A percentile compares a stretch with the other conserved stretches of the same genome.
These are phyloP conservation scores for Alosa sapidissima DNA, from an alignment of 2,797 vertebrate species.

Conservation along the genomic window DNA sequence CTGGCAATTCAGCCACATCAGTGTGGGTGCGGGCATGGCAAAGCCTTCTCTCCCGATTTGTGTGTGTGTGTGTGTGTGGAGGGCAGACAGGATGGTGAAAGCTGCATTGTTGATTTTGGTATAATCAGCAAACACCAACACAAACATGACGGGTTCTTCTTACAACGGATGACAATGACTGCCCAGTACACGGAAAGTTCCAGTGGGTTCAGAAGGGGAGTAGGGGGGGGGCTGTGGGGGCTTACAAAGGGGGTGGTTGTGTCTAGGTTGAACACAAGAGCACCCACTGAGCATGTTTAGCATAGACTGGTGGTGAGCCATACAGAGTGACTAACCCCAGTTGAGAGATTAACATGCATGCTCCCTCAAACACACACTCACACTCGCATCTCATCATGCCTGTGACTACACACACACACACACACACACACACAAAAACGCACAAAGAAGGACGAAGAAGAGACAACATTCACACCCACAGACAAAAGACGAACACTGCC, in stretches of 20 bases:
- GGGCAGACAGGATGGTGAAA: conserved; percentile 56
- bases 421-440: background rate
- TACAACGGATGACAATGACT: conserved; percentile 65
- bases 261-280: conserved; percentile 48
- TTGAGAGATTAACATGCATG: background rate
- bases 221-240: conserved; percentile 49
- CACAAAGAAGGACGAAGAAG: background rate
- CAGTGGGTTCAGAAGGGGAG: conserved; percentile 41
- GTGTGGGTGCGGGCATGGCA: conserved; percentile 51
- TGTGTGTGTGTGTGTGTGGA: conserved; percentile 59
- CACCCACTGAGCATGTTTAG: conserved; percentile 18
- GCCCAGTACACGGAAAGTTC: conserved; percentile 59
- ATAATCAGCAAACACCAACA: conserved; percentile 70
- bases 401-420: conserved; percentile 26
- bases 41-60: conserved; percentile 60
- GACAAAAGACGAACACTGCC: background rate
- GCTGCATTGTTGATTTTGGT: conserved; percentile 69
- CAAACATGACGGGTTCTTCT: conserved; percentile 62
- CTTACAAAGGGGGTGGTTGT: conserved; percentile 64
- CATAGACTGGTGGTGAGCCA: conserved; percentile 35
- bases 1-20: conserved; percentile 65
- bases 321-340: conserved; percentile 36
- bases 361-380: background rate
- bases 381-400: background rate
- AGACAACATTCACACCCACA: background rate